Percentiles rank a stretch among this genome's conserved stretches.
Evolutionary conservation across 2,113 vertebrate species (phyloP).

Genomic region (Cyprinodon variegatus): DNA sequence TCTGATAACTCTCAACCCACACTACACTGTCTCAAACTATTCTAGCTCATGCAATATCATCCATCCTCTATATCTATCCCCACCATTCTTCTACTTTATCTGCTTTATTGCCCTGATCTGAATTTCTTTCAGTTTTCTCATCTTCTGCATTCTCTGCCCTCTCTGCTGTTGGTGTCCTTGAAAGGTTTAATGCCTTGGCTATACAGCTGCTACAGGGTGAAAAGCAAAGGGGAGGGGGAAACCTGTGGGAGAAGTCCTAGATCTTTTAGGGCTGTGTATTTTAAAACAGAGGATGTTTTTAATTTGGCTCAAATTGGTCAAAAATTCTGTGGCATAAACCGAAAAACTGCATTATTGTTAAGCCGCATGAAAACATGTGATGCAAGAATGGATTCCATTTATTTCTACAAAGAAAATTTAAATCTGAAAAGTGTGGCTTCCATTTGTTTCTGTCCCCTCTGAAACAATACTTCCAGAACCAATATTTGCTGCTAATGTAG

Average conservation of each 20-base stretch:
- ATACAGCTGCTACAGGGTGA: constrained; percentile 60
- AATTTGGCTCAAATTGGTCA: constrained; percentile 13
- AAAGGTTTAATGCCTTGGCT: constrained; percentile 67
- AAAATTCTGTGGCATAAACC: constrained; percentile 30
- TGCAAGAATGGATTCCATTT: no score
- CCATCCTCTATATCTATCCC: constrained; percentile 5
- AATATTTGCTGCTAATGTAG: no score
- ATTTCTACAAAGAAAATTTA: background rate
- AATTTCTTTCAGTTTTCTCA: constrained; percentile 8
- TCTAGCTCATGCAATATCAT: constrained; percentile 31
- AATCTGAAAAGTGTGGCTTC: no score
- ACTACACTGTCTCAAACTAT: constrained; percentile 23
- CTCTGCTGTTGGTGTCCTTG: constrained; percentile 71
- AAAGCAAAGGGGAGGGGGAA: constrained; percentile 50
- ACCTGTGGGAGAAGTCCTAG: constrained; percentile 58
- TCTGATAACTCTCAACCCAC: constrained; percentile 51
- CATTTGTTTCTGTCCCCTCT: no score
- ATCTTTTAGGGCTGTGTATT: constrained; percentile 32
- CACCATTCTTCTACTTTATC: constrained; percentile 23
- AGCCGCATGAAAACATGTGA: background rate
- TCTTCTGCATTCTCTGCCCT: constrained; percentile 33
- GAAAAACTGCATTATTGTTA: background rate
- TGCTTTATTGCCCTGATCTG: constrained; percentile 11
- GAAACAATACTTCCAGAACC: no score
- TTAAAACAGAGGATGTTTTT: constrained; percentile 21